Conservation (phyloP, 2,797 vertebrate genomes). For the Paratrypauchen microcephalus region DNA sequence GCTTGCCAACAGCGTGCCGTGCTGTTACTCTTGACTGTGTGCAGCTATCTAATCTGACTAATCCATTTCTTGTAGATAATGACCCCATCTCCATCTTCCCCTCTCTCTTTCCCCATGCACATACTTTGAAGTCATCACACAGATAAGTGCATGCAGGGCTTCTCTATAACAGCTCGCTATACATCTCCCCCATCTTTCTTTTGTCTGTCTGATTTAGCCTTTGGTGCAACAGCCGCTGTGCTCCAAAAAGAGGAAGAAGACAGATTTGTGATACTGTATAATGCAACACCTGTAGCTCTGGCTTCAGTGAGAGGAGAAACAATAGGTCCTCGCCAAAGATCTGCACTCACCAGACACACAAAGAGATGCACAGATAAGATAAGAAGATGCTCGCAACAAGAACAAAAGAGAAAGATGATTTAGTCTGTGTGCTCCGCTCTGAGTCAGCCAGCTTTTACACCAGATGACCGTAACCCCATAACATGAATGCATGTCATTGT, state of each 20-base stretch:
- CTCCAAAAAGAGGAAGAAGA: slow-evolving; percentile 20
- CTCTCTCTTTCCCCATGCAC: slow-evolving; percentile 23
- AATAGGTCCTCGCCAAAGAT: slow-evolving; percentile 50
- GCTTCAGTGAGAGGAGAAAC: slow-evolving; percentile 43
- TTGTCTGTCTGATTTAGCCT: slow-evolving; percentile 26
- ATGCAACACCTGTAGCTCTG: slow-evolving; percentile 36
- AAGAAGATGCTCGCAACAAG: slow-evolving; percentile 12
- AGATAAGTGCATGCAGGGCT: slow-evolving; percentile 58
- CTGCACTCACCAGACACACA: slow-evolving; percentile 49
- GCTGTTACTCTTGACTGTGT: slow-evolving; percentile 58
- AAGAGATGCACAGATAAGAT: slow-evolving; percentile 59
- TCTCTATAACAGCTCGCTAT: slow-evolving; percentile 37
- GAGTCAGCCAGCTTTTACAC: slow-evolving; percentile 13
- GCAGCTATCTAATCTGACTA: slow-evolving; percentile 79
- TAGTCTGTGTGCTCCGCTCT: slow-evolving; percentile 46
- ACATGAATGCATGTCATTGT: background rate
- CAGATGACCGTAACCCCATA: background rate
- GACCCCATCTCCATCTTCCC: slow-evolving; percentile 59
- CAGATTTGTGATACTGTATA: slow-evolving; percentile 36
- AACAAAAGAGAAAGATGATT: slow-evolving; percentile 41
- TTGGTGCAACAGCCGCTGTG: slow-evolving; percentile 17
- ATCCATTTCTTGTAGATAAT: slow-evolving; percentile 80
- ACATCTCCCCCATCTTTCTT: slow-evolving; percentile 22
- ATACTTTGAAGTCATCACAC: slow-evolving; percentile 67
- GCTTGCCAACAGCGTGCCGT: slow-evolving; percentile 46